These are phyloP conservation scores for Physeter macrocephalus DNA, from an alignment of 2,113 vertebrate genomes.

Conservation along the genomic window DNA sequence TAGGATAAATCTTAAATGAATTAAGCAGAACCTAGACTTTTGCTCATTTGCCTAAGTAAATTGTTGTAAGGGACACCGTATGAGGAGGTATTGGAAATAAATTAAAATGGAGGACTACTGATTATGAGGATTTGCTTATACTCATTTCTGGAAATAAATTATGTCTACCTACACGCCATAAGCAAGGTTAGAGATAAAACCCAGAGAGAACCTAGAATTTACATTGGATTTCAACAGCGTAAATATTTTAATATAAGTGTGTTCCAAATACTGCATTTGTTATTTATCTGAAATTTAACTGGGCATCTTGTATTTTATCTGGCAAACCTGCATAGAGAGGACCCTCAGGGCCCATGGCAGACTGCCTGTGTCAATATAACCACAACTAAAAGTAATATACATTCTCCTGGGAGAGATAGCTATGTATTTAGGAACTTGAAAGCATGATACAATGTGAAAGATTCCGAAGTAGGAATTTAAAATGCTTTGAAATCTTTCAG, in stretches of 20 bases:
- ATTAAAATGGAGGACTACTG: not conserved
- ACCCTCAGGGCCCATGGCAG: not conserved
- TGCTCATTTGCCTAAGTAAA: not conserved
- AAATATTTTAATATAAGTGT: constrained; percentile 35
- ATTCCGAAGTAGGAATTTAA: not conserved
- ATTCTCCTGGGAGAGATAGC: not conserved
- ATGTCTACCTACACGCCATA: not conserved
- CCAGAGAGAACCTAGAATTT: constrained; percentile 1
- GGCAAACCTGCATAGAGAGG: not conserved
- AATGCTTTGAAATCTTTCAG: not conserved
- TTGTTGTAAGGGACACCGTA: not conserved
- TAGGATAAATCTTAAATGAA: not conserved
- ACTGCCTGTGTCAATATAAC: not conserved
- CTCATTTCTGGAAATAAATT: not conserved
- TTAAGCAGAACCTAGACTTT: not conserved
- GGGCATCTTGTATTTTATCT: constrained; percentile 38
- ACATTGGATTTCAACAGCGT: constrained; percentile 24
- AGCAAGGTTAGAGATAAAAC: constrained; percentile 25
- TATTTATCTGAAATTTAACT: constrained; percentile 44
- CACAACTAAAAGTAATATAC: constrained; percentile 10
- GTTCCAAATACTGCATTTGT: constrained; percentile 22
- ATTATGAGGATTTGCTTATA: not conserved
- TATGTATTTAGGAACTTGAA: not conserved
- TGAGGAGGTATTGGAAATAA: not conserved
- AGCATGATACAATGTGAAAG: not conserved